These are phyloP conservation scores for Taeniopygia guttata DNA, from an alignment of 2,797 vertebrate species.

Conservation along the genomic window DNA sequence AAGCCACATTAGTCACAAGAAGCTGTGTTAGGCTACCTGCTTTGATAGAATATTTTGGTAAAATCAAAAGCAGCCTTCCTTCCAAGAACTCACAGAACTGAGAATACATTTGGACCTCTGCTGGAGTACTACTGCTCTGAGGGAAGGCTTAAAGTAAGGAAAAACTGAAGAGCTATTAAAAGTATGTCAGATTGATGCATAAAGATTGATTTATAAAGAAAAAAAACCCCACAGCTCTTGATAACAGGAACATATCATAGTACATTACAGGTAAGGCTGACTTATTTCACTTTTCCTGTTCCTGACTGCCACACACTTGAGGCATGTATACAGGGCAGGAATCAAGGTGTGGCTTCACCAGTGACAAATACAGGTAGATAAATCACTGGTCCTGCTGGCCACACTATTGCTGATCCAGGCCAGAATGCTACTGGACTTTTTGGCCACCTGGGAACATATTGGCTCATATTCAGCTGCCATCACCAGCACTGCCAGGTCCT, in stretches of 20 bases:
- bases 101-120: not conserved
- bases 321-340: not conserved
- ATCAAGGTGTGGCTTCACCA: not conserved
- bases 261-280: not conserved
- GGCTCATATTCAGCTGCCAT: not conserved
- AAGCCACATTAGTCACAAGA: not conserved
- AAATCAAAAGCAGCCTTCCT: not conserved
- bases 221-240: fast-evolving
- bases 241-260: not conserved
- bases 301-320: not conserved
- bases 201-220: not conserved
- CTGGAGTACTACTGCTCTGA: not conserved
- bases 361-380: not conserved
- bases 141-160: not conserved
- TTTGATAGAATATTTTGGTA: not conserved
- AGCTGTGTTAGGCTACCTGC: not conserved
- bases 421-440: not conserved
- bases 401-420: not conserved
- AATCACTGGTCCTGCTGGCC: not conserved
- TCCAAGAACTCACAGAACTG: not conserved
- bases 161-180: not conserved
- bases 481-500: fast-evolving
- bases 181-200: not conserved
- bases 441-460: not conserved
- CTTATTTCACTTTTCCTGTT: not conserved